Evolutionary conservation across 2,113 vertebrate species (phyloP).

Genomic region (Panurus biarmicus): DNA sequence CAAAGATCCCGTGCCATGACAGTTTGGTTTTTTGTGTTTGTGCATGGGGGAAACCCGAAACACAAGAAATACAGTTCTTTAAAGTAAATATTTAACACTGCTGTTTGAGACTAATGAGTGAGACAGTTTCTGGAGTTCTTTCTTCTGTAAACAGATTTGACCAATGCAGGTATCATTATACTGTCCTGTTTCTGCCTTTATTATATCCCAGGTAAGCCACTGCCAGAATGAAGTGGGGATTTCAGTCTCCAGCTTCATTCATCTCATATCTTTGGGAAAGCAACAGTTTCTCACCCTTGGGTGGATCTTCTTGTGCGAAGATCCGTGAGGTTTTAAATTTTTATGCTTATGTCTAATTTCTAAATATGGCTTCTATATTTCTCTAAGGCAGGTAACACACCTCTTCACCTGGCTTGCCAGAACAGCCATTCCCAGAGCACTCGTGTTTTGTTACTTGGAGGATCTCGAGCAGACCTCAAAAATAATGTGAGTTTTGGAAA

Average conservation of each 20-base stretch:
- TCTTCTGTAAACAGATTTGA: background rate
- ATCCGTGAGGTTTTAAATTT: background rate
- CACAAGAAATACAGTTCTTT: background rate
- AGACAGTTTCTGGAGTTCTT: background rate
- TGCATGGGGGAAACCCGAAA: background rate
- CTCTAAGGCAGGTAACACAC: conserved; percentile 89
- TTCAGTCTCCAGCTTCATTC: background rate
- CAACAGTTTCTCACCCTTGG: background rate
- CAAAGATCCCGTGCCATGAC: background rate
- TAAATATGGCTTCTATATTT: conserved; percentile 41
- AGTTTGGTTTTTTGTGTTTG: background rate
- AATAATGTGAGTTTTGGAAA: conserved; percentile 80
- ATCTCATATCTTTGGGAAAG: background rate
- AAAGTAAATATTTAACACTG: background rate
- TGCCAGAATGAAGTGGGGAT: background rate
- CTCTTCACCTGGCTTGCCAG: conserved; percentile 94
- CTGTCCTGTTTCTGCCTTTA: background rate
- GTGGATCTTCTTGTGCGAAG: background rate
- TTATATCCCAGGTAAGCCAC: background rate
- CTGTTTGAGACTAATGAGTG: background rate
- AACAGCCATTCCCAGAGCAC: conserved; percentile 91
- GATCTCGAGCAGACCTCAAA: conserved; percentile 88
- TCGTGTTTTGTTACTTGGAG: conserved; percentile 86
- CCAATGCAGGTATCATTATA: background rate
- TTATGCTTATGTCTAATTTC: background rate